These are phyloP conservation scores for Entomobrya proxima DNA, from an alignment of 2,888 invertebrate genomes.

Conservation along the genomic window DNA sequence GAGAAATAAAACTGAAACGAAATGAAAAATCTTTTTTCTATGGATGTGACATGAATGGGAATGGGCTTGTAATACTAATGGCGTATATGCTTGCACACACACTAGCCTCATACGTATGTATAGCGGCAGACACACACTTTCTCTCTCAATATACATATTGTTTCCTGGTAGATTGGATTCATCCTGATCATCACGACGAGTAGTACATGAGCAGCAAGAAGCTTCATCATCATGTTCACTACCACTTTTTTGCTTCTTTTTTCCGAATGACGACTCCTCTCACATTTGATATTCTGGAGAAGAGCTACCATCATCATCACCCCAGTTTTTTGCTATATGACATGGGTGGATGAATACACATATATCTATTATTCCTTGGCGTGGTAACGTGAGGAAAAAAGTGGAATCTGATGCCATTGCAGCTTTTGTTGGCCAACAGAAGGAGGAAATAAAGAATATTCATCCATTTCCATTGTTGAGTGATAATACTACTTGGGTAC, in stretches of 20 bases:
- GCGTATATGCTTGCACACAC: background rate
- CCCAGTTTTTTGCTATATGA: background rate
- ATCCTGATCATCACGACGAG: slow-evolving; percentile 1
- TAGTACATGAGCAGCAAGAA: background rate
- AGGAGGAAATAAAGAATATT: slow-evolving; percentile 5
- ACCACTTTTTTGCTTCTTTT: background rate
- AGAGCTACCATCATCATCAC: background rate
- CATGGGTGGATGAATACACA: slow-evolving; percentile 19
- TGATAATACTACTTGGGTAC: slow-evolving; percentile 6
- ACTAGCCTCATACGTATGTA: background rate
- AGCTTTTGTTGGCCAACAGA: background rate
- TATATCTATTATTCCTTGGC: slow-evolving; percentile 8
- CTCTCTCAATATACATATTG: background rate
- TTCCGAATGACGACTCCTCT: slow-evolving; percentile 8
- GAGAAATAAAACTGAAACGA: slow-evolving; percentile 61
- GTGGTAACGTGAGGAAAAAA: background rate
- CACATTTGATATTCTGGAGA: slow-evolving; percentile 20
- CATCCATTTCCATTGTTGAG: slow-evolving; percentile 15
- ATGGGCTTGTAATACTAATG: slow-evolving; percentile 59
- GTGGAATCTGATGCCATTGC: background rate
- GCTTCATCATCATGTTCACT: slow-evolving; percentile 1
- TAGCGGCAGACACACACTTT: background rate
- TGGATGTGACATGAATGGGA: slow-evolving; percentile 66
- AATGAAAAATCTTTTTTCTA: slow-evolving; percentile 65
- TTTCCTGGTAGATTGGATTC: slow-evolving; percentile 25